phyloP scores from a whole-genome alignment of 2,113 vertebrate species.

The Pedionomus torquatus region DNA sequence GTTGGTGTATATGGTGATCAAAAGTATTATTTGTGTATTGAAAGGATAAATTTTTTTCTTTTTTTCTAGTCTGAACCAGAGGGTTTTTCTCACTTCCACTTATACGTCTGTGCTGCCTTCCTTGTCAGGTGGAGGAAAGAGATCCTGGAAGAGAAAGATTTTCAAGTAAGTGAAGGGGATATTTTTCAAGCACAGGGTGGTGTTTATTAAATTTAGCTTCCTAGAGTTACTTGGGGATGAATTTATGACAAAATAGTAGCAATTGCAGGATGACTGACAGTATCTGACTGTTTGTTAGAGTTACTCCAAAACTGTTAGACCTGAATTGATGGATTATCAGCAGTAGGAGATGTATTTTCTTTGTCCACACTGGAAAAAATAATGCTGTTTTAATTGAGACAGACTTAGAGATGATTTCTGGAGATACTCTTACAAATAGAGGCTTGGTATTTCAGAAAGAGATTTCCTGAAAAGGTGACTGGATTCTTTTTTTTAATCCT shows the following conservation, averaged over 20 bases:
- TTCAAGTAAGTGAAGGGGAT: slow-evolving; percentile 84
- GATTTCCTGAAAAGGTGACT: neutral
- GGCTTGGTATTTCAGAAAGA: neutral
- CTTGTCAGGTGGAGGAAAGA: slow-evolving; percentile 92
- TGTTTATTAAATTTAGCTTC: neutral
- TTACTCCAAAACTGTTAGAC: neutral
- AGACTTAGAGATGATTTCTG: neutral
- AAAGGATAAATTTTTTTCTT: neutral
- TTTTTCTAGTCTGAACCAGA: slow-evolving; percentile 90
- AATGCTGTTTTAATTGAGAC: neutral
- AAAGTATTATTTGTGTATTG: neutral
- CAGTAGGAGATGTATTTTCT: neutral
- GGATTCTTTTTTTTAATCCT: neutral
- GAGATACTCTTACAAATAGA: neutral
- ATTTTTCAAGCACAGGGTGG: neutral
- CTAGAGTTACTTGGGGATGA: neutral
- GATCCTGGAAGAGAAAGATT: slow-evolving; percentile 86
- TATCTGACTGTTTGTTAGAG: neutral
- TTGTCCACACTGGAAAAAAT: neutral
- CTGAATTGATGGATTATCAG: neutral
- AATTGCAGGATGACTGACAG: neutral
- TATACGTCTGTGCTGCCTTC: slow-evolving; percentile 97
- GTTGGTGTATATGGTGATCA: neutral
- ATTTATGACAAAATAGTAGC: neutral
- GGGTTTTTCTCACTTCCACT: slow-evolving; percentile 96